Conservation (phyloP, 2,888 invertebrate species). For the Mechanitis messenoides region DNA sequence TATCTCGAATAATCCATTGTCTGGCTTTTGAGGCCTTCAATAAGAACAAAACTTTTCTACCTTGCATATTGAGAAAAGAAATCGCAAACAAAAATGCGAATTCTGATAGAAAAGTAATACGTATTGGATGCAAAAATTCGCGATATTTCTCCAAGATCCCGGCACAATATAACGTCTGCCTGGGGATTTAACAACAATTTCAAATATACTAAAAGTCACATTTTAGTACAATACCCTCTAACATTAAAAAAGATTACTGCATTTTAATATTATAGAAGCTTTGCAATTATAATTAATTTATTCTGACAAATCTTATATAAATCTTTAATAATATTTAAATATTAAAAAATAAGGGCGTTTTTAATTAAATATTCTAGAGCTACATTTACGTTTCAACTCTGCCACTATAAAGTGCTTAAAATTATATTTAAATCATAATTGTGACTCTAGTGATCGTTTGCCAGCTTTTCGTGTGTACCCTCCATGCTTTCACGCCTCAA, state of each 20-base stretch:
- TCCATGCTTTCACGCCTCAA: slow-evolving; percentile 15
- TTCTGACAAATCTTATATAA: no score
- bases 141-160: slow-evolving; percentile 32
- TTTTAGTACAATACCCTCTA: background rate
- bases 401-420: slow-evolving; percentile 10
- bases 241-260: no score
- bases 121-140: slow-evolving; percentile 39
- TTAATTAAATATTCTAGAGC: background rate
- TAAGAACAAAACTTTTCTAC: slow-evolving; percentile 10
- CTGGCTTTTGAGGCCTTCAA: slow-evolving; percentile 4
- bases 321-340: no score
- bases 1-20: slow-evolving; percentile 4
- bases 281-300: no score
- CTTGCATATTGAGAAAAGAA: slow-evolving; percentile 34
- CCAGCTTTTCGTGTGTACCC: slow-evolving; percentile 13
- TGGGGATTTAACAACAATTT: slow-evolving; percentile 28
- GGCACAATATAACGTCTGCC: slow-evolving; percentile 28
- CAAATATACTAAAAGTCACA: background rate
- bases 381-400: slow-evolving; percentile 4
- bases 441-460: slow-evolving; percentile 13
- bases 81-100: slow-evolving; percentile 41
- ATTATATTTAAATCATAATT: slow-evolving; percentile 13
- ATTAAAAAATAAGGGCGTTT: no score
- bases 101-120: slow-evolving; percentile 51
- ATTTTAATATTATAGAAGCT: no score